Evolutionary conservation across 2,113 vertebrate genomes (phyloP).

Genomic region (Steatornis caripensis): DNA sequence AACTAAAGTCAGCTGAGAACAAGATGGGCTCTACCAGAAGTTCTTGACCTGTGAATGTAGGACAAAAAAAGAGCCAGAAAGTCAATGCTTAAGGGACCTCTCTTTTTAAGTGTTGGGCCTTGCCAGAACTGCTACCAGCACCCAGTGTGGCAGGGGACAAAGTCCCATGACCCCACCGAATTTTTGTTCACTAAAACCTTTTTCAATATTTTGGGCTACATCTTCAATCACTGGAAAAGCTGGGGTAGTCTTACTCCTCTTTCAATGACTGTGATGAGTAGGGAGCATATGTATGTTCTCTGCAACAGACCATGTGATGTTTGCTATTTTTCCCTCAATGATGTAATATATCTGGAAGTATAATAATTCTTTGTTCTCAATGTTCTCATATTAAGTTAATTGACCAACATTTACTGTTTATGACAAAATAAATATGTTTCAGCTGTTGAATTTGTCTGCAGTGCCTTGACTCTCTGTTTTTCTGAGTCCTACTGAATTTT

Average conservation of each 20-base stretch:
- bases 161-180: background rate
- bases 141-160: background rate
- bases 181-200: background rate
- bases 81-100: background rate
- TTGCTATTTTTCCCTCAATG: background rate
- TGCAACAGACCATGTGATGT: background rate
- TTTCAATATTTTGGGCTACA: background rate
- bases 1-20: background rate
- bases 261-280: background rate
- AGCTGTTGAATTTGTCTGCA: background rate
- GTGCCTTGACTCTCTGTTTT: background rate
- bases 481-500: background rate
- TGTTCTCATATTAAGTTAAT: background rate
- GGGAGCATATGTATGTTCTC: background rate
- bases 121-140: background rate
- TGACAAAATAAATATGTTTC: background rate
- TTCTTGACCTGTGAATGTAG: background rate
- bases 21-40: background rate
- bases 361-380: background rate
- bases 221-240: background rate
- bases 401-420: background rate
- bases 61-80: background rate
- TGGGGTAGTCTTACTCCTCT: background rate
- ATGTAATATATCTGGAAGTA: background rate
- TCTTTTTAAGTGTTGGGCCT: background rate